phyloP scores from a whole-genome alignment of 2,113 vertebrate genomes.

The Pao palembangensis region DNA sequence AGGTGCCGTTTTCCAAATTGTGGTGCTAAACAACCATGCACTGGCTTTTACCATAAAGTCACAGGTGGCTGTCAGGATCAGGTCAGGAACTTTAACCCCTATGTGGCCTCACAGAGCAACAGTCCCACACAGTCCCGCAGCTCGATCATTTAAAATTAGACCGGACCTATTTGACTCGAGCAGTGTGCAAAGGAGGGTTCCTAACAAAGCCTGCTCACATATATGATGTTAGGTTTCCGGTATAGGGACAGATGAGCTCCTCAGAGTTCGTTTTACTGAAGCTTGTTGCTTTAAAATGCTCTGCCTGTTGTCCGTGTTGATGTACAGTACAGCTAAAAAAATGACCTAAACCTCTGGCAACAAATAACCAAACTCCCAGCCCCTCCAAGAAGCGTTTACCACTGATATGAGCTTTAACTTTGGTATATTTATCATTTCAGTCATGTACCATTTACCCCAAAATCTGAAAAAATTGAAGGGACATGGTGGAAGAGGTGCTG shows the following conservation, averaged over 20 bases:
- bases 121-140: conserved; percentile 16
- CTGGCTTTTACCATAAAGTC: conserved; percentile 31
- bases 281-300: conserved; percentile 37
- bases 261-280: no score
- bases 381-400: conserved; percentile 59
- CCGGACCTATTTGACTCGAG: conserved; percentile 21
- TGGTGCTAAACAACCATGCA: conserved; percentile 10
- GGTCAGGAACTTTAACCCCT: conserved; percentile 50
- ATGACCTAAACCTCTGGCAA: conserved; percentile 52
- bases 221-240: no score
- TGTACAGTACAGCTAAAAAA: conserved; percentile 40
- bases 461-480: conserved; percentile 52
- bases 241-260: no score
- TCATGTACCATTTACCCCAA: conserved; percentile 63
- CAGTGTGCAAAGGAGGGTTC: conserved; percentile 9
- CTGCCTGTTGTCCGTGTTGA: conserved; percentile 50
- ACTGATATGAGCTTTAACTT: conserved; percentile 59
- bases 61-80: conserved; percentile 34
- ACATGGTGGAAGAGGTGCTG: conserved; percentile 49
- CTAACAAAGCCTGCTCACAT: background rate
- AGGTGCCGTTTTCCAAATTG: conserved; percentile 1
- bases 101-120: conserved; percentile 30
- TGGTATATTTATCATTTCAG: conserved; percentile 70
- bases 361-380: conserved; percentile 39
- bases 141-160: conserved; percentile 49